Evolutionary conservation across 2,888 invertebrate genomes (phyloP), one percentile per base, ranked within the genome.

Genomic region (Lymantria dispar): DNA sequence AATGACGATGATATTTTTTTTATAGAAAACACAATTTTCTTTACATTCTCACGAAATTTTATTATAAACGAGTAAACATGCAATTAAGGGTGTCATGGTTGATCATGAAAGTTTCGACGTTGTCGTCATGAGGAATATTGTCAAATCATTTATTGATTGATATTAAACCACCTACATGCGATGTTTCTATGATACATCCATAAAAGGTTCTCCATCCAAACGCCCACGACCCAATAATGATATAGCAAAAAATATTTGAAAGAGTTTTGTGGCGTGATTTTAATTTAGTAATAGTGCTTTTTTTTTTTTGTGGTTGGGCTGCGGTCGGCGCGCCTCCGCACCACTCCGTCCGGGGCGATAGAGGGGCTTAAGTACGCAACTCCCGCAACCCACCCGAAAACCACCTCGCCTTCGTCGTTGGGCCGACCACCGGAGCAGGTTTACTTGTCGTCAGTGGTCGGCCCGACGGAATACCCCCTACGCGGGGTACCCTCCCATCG

Each of bases 31-130:
- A 15, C 45, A 57, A 49, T 8, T 38, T 38, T 38, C 2, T 12
- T 38, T 38, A 33, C 49, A 52, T 38, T 46, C 47, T 29, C 46
- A 48, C 45, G 44, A 42, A 45, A 8, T 22, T 36, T 11, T 36
- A 49, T 47, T 41, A 53, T 53, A 53, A 60, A 11, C 38, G 45
- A 45, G 54, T 55, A 54, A 13, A 51, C 15, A 15, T 43, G 47
- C 47, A 56, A 68, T 66, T 60, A 68, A 56, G 64, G 62, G 58
- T 65, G 56, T 44, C 11, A 12, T 8, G 50, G 41, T 54, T 56
- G 49, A 47, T 43, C 48, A 54, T 47, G 66, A 64, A 66, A 66
- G 66, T 64, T 12, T 38, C 54, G 52, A 41, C 41, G 48, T 56
- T 54, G 31, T 22, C 43, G 54, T n/a, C n/a, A 51, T 47, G n/a